phyloP scores from a whole-genome alignment of 2,797 vertebrate species.

The Microcaecilia unicolor region DNA sequence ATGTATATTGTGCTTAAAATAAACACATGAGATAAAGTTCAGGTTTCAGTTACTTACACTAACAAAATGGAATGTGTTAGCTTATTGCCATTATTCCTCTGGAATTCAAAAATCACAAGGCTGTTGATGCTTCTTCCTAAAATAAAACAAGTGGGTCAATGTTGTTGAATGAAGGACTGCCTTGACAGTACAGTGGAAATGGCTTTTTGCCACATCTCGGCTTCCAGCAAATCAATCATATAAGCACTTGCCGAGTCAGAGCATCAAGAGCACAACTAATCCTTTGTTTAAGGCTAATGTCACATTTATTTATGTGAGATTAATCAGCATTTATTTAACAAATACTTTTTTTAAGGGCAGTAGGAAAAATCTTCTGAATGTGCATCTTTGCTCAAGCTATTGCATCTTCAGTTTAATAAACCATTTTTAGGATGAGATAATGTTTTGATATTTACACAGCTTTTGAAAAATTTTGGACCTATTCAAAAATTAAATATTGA shows the following conservation, averaged over 20 bases:
- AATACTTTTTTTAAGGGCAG: too few species aligned
- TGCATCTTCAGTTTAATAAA: too few species aligned
- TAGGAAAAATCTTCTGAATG: too few species aligned
- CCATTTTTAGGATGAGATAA: too few species aligned
- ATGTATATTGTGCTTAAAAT: conserved; percentile 23
- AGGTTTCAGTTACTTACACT: conserved; percentile 3
- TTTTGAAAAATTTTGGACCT: too few species aligned
- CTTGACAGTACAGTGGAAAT: conserved; percentile 6
- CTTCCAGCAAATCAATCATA: conserved; percentile 14
- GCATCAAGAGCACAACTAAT: conserved; percentile 10
- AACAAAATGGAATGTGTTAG: conserved; percentile 11
- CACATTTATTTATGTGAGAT: conserved; percentile 53
- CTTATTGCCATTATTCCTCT: conserved; percentile 1
- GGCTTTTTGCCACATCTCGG: conserved; percentile 24
- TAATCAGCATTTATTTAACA: too few species aligned
- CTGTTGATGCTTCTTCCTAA: conserved; percentile 4
- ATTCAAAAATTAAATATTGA: too few species aligned
- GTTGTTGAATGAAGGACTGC: conserved; percentile 6
- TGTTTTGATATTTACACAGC: too few species aligned
- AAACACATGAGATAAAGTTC: conserved; percentile 23
- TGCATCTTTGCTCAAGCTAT: too few species aligned
- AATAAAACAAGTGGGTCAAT: background rate
- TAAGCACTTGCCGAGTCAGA: conserved; percentile 43
- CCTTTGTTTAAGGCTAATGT: conserved; percentile 21
- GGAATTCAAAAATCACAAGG: background rate